Percentiles rank a stretch among this genome's conserved stretches.
Conservation (phyloP, 2,888 invertebrate species). For the Morpho helenor region DNA sequence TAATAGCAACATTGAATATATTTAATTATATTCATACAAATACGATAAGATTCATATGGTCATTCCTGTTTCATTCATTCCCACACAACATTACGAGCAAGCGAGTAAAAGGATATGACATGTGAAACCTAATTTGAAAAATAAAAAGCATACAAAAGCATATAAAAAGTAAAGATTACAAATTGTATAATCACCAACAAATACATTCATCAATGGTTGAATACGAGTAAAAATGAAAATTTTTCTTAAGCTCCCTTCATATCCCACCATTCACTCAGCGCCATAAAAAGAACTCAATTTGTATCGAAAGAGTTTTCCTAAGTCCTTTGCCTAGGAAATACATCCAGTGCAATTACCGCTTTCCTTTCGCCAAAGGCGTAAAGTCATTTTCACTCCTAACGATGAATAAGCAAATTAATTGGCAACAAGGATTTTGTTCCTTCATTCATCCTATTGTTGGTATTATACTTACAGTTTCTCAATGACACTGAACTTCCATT, state of each 20-base stretch:
- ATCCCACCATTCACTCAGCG: conserved; percentile 20
- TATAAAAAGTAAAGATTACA: too few relatives aligned
- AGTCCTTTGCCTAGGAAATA: conserved; percentile 27
- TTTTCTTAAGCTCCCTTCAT: neutral
- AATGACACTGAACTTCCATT: conserved; percentile 38
- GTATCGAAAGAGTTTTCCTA: conserved; percentile 21
- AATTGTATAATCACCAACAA: too few relatives aligned
- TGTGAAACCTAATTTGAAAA: too few relatives aligned
- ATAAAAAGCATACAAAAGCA: too few relatives aligned
- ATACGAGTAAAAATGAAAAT: conserved; percentile 6
- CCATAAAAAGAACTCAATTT: conserved; percentile 21
- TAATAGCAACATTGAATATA: too few relatives aligned
- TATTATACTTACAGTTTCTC: conserved; percentile 33
- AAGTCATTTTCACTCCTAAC: conserved; percentile 27
- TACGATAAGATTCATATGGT: too few relatives aligned
- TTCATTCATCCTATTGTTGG: conserved; percentile 48
- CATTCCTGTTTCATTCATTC: too few relatives aligned
- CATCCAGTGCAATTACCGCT: conserved; percentile 35
- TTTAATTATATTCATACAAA: too few relatives aligned
- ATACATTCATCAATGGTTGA: neutral
- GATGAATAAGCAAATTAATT: conserved; percentile 53
- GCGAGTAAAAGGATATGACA: too few relatives aligned
- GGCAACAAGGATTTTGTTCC: conserved; percentile 51
- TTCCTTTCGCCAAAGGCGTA: conserved; percentile 29
- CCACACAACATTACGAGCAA: too few relatives aligned